Percentiles rank a stretch among this genome's conserved stretches.
These are phyloP conservation scores for Hylia prasina DNA, from an alignment of 2,113 vertebrate species.

Conservation along the genomic window DNA sequence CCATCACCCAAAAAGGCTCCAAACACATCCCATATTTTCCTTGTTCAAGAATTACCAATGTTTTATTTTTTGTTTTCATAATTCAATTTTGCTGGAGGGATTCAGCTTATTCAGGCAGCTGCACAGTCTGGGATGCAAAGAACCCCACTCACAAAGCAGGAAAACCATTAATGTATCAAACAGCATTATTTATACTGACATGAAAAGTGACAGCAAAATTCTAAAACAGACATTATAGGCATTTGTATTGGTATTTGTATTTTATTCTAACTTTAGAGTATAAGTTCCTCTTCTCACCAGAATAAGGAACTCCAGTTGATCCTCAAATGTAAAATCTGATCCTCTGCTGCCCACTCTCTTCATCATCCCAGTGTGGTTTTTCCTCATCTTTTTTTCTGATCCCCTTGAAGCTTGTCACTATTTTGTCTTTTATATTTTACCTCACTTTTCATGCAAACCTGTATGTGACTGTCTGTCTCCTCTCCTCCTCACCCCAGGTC, in stretches of 20 bases:
- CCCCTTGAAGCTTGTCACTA: not conserved
- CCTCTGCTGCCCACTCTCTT: not conserved
- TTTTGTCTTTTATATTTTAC: not conserved
- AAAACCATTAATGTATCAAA: not conserved
- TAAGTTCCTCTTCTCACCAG: not conserved
- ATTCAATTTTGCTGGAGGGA: not conserved
- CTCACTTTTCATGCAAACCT: not conserved
- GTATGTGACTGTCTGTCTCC: not conserved
- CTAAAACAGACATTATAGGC: not conserved
- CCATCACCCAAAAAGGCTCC: not conserved
- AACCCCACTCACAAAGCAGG: not conserved
- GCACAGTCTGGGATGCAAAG: not conserved
- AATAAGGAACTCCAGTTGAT: not conserved
- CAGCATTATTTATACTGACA: not conserved
- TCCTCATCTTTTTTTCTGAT: not conserved
- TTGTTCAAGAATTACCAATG: not conserved
- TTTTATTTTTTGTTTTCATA: not conserved
- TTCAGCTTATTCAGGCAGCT: not conserved
- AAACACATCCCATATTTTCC: rapidly evolving
- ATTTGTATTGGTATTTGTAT: not conserved
- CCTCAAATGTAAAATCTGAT: not conserved
- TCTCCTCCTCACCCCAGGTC: not conserved
- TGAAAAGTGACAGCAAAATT: not conserved
- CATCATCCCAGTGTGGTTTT: not conserved
- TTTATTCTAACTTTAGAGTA: not conserved